Conservation (phyloP, 2,888 invertebrate species). For the Odontomyia ornata region DNA sequence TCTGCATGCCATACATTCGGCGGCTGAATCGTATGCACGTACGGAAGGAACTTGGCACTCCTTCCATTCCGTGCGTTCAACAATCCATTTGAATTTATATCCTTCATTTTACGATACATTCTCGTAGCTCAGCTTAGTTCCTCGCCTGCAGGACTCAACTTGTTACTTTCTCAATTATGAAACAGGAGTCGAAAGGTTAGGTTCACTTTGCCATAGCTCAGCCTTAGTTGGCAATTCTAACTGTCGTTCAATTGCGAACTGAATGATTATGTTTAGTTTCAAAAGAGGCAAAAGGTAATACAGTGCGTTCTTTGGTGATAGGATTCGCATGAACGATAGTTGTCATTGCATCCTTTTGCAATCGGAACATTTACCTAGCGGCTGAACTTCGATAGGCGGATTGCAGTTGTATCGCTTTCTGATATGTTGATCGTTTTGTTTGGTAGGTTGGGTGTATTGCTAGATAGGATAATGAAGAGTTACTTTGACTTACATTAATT, state of each 20-base stretch:
- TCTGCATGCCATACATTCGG: neutral
- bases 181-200: neutral
- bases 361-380: neutral
- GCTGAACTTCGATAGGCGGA: neutral
- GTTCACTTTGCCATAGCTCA: neutral
- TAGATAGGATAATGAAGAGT: neutral
- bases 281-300: neutral
- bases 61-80: neutral
- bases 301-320: neutral
- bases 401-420: neutral
- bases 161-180: conserved; percentile 40
- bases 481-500: neutral
- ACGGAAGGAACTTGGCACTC: neutral
- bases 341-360: neutral
- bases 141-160: conserved; percentile 18
- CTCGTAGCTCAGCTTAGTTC: neutral
- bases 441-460: neutral
- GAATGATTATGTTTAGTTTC: conserved; percentile 1
- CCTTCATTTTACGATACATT: conserved; percentile 1
- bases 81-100: conserved; percentile 24
- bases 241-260: neutral
- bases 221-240: neutral
- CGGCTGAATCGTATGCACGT: neutral
- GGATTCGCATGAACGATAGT: neutral
- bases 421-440: neutral